A percentile compares a stretch with the other conserved stretches of the same genome.
Conservation (phyloP, 2,888 invertebrate genomes). For the Allophyes oxyacanthae region DNA sequence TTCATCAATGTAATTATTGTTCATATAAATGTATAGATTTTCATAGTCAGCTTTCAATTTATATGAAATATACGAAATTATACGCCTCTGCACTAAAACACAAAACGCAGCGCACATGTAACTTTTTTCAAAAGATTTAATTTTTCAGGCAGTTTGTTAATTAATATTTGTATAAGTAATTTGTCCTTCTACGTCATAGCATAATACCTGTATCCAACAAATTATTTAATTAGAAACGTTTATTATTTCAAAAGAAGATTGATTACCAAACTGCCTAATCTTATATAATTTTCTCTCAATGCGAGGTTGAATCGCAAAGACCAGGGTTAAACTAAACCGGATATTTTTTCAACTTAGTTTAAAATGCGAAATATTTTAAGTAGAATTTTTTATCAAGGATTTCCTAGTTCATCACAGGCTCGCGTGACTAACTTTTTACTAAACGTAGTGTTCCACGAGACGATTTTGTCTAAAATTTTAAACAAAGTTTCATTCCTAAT, state of each 20-base stretch:
- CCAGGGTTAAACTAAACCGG: too few species aligned
- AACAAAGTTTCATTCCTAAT: conserved; percentile 50
- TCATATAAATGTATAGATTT: conserved; percentile 28
- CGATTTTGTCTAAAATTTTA: conserved; percentile 27
- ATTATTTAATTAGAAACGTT: too few species aligned
- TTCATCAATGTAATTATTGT: conserved; percentile 34
- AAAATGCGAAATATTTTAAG: conserved; percentile 33
- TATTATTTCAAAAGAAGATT: too few species aligned
- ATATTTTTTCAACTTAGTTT: conserved; percentile 5
- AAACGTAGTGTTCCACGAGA: conserved; percentile 12
- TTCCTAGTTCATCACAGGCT: conserved; percentile 4
- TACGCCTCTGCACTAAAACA: conserved; percentile 4
- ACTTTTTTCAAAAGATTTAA: conserved; percentile 11
- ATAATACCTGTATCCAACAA: conserved; percentile 12
- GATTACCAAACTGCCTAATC: too few species aligned
- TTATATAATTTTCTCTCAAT: not conserved
- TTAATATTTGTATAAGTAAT: too few species aligned
- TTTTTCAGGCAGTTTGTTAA: too few species aligned
- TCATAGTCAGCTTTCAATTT: conserved; percentile 21
- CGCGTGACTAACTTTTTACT: not conserved
- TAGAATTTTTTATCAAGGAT: conserved; percentile 16
- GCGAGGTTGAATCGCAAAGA: not conserved
- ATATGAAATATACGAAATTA: conserved; percentile 4
- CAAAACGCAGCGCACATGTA: conserved; percentile 25
- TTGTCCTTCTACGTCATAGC: not conserved